Evolutionary conservation across 30 jellyfish, hydroid and myxozoan genomes (phyloP).

Genomic region (Chironex yamaguchii): DNA sequence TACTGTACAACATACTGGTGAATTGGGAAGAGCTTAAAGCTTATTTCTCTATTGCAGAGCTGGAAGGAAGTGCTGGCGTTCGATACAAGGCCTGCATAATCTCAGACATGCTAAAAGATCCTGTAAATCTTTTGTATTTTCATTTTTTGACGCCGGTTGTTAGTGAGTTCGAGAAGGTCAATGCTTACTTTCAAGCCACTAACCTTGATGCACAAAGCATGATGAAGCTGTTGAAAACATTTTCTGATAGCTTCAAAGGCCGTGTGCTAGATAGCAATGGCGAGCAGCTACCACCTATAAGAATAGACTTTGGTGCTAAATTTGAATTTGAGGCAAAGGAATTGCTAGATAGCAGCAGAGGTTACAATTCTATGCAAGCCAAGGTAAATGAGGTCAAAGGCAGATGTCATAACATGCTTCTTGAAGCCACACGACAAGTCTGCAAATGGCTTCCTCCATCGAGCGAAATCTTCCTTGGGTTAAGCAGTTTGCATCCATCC

Average conservation of each 20-base stretch:
- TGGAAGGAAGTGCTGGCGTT: neutral
- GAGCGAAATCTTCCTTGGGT: constrained; percentile 22
- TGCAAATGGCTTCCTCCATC: constrained; percentile 25
- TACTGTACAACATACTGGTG: constrained; percentile 36
- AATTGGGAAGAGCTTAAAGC: constrained; percentile 76
- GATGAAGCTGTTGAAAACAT: neutral
- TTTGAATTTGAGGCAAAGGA: constrained; percentile 28
- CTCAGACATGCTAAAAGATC: constrained; percentile 57
- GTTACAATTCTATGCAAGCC: neutral
- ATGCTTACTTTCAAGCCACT: constrained; percentile 68
- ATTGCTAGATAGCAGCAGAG: neutral
- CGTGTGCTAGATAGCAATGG: constrained; percentile 16
- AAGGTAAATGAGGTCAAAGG: constrained; percentile 8
- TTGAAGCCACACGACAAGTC: constrained; percentile 55
- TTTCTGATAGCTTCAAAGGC: constrained; percentile 22
- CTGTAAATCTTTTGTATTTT: constrained; percentile 51
- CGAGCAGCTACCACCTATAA: constrained; percentile 1
- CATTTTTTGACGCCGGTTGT: constrained; percentile 56
- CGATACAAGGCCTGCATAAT: constrained; percentile 55
- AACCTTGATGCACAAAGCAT: constrained; percentile 46
- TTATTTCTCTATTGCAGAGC: constrained; percentile 49
- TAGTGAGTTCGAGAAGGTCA: constrained; percentile 64
- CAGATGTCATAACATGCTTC: constrained; percentile 28
- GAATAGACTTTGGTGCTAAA: constrained; percentile 70
- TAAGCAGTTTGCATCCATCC: constrained; percentile 41